phyloP scores from a whole-genome alignment of 2,113 vertebrate genomes.

The Mustelus asterias region DNA sequence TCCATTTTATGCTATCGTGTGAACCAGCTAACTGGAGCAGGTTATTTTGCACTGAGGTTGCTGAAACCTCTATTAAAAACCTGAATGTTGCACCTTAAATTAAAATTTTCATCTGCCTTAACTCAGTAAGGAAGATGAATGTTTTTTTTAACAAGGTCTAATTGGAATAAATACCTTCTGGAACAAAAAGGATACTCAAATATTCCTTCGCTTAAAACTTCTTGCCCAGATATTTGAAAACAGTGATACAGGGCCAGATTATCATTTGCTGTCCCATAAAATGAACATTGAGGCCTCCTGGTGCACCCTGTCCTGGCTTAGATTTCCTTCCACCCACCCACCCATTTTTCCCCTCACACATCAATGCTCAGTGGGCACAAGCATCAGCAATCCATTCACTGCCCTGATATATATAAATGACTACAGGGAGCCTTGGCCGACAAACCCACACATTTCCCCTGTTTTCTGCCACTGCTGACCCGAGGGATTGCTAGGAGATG shows the following conservation, averaged over 20 bases:
- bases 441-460: not conserved
- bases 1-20: not conserved
- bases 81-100: not conserved
- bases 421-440: not conserved
- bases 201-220: not conserved
- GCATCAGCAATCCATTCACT: not conserved
- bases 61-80: not conserved
- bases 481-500: not conserved
- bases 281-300: not conserved
- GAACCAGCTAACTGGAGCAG: not conserved
- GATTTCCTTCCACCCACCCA: not conserved
- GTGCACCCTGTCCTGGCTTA: not conserved
- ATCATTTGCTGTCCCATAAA: not conserved
- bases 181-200: not conserved
- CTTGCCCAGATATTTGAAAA: not conserved
- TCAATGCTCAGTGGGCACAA: not conserved
- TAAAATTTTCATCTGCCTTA: constrained; percentile 1
- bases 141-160: not conserved
- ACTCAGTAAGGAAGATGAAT: not conserved
- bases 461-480: not conserved
- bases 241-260: not conserved
- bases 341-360: not conserved
- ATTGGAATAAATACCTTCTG: not conserved
- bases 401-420: not conserved
- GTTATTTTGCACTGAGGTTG: not conserved